A percentile compares a stretch with the other conserved stretches of the same genome.
Conservation (phyloP, 2,113 vertebrate species). For the Carlito syrichta region DNA sequence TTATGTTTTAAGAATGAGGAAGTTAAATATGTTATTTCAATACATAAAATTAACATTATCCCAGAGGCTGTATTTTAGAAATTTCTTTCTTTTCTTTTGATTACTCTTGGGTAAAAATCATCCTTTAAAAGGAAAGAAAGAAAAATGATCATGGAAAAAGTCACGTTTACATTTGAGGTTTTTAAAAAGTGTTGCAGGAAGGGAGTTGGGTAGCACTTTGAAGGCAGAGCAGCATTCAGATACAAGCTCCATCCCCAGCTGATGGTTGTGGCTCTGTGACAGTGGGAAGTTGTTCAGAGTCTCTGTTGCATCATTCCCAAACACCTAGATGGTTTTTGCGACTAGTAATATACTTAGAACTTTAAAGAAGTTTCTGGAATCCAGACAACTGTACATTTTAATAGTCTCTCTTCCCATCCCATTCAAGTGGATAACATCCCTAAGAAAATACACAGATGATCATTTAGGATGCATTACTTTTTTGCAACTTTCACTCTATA, state of each 20-base stretch:
- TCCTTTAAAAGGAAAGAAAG: background rate
- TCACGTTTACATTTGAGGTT: background rate
- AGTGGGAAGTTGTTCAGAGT: background rate
- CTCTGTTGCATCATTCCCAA: background rate
- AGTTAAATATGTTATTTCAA: background rate
- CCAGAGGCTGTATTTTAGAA: background rate
- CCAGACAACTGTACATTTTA: background rate
- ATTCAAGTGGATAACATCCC: background rate
- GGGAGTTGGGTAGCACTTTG: accelerated
- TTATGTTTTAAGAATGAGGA: background rate
- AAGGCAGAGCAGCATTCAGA: background rate
- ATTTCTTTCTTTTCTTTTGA: background rate
- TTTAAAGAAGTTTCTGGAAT: background rate
- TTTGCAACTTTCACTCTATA: background rate
- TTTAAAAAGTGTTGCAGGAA: background rate
- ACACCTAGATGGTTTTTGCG: background rate
- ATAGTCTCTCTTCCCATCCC: background rate
- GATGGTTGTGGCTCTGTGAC: background rate
- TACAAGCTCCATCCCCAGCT: accelerated
- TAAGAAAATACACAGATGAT: background rate
- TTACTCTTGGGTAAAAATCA: background rate
- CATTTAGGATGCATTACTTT: background rate
- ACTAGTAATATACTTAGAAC: background rate
- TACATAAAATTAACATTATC: background rate
- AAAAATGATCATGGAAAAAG: background rate